These are phyloP conservation scores for Latrodectus hesperus DNA, from an alignment of 2,888 invertebrate genomes.

Conservation along the genomic window DNA sequence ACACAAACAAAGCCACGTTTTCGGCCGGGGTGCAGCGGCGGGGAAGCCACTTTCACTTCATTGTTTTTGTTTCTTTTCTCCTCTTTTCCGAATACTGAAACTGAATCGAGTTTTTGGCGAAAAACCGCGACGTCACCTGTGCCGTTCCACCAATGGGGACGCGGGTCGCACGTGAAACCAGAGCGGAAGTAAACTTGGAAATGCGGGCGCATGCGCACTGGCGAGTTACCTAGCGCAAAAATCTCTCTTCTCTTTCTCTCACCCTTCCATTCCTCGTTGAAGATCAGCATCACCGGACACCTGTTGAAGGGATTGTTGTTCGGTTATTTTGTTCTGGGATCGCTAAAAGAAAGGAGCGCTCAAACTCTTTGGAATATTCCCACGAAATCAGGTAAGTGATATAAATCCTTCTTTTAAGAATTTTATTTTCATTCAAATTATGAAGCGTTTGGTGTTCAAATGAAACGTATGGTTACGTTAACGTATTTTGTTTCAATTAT, in stretches of 20 bases:
- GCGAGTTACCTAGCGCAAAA: constrained; percentile 9
- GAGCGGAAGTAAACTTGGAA: constrained; percentile 45
- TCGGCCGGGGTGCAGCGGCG: too few relatives aligned
- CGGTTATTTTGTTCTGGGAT: constrained; percentile 11
- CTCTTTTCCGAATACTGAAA: too few relatives aligned
- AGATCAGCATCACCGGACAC: constrained; percentile 16
- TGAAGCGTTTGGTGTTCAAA: too few relatives aligned
- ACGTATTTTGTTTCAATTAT: too few relatives aligned
- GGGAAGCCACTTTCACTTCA: too few relatives aligned
- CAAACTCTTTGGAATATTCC: constrained; percentile 14
- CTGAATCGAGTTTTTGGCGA: constrained; percentile 16
- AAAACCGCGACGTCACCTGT: constrained; percentile 28
- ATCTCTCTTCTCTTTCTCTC: constrained; percentile 17
- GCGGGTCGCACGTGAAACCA: constrained; percentile 41
- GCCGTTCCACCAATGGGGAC: constrained; percentile 18
- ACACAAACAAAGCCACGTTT: too few relatives aligned
- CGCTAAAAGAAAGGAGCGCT: too few relatives aligned
- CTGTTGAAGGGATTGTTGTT: constrained; percentile 20
- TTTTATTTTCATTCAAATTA: too few relatives aligned
- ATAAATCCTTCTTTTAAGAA: neutral
- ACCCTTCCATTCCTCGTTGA: constrained; percentile 44
- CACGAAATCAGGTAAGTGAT: constrained; percentile 12
- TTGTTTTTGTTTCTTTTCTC: too few relatives aligned
- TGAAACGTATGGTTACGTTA: too few relatives aligned
- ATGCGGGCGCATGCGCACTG: constrained; percentile 29